A percentile compares a stretch with the other conserved stretches of the same genome.
Conservation (phyloP, 2,888 invertebrate genomes). For the Scaptomyza flava region DNA sequence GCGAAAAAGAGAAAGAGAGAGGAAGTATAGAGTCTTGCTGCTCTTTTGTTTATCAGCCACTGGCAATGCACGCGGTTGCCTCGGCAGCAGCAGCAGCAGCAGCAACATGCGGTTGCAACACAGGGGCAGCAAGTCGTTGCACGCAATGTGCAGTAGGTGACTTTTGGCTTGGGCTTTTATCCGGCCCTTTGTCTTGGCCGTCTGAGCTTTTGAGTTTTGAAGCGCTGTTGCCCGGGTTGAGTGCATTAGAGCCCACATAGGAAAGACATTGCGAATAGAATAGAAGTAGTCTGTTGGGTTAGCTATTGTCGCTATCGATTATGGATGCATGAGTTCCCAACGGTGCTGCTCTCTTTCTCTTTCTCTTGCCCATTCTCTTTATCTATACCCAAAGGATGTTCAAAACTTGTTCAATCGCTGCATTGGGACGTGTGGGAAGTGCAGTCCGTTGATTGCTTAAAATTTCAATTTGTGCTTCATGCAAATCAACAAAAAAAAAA, state of each 20-base stretch:
- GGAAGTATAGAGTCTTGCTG: conserved; percentile 53
- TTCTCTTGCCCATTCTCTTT: not conserved
- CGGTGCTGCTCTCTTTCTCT: conserved; percentile 14
- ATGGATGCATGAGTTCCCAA: conserved; percentile 58
- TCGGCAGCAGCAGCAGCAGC: conserved; percentile 14
- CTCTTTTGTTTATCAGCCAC: conserved; percentile 76
- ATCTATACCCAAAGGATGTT: conserved; percentile 26
- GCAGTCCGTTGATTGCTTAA: conserved; percentile 53
- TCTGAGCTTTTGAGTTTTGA: conserved; percentile 12
- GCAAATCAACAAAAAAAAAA: conserved; percentile 29
- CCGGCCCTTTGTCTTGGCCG: conserved; percentile 51
- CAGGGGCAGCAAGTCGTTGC: not conserved
- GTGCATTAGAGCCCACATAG: conserved; percentile 53
- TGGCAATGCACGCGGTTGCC: conserved; percentile 55
- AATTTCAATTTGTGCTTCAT: conserved; percentile 46
- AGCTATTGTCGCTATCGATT: conserved; percentile 61
- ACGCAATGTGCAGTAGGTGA: conserved; percentile 10
- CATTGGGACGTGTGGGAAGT: conserved; percentile 59
- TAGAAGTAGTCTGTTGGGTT: conserved; percentile 7
- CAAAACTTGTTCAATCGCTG: conserved; percentile 60
- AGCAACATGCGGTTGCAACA: conserved; percentile 11
- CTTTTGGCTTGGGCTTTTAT: conserved; percentile 23
- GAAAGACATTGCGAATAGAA: conserved; percentile 19
- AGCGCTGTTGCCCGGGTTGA: conserved; percentile 32
- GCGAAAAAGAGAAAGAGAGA: not conserved